Conservation (phyloP, 2,797 vertebrate species). For the Scolopax bukidnonensis region DNA sequence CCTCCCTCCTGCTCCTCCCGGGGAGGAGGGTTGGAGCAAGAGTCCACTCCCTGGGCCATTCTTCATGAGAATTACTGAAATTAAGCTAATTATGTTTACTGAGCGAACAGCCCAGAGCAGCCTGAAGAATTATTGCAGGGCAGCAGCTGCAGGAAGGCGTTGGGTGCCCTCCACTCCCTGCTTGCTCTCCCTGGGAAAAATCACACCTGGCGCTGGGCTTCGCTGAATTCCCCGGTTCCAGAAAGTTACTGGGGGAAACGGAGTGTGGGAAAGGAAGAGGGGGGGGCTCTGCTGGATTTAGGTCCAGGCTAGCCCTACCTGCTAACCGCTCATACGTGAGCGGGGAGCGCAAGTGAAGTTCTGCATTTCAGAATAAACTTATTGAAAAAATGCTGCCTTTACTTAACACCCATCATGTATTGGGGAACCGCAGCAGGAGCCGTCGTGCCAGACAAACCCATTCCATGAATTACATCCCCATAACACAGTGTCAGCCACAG, state of each 20-base stretch:
- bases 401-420: not conserved
- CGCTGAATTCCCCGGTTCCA: not conserved
- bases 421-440: not conserved
- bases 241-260: not conserved
- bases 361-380: not conserved
- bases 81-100: slow-evolving; percentile 46
- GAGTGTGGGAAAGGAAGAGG: not conserved
- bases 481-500: not conserved
- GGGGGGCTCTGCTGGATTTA: not conserved
- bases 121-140: not conserved
- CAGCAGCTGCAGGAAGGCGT: not conserved
- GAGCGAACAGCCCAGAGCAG: slow-evolving; percentile 12
- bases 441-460: not conserved
- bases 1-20: not conserved
- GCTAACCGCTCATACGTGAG: not conserved
- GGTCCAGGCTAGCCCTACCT: not conserved
- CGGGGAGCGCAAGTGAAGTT: not conserved
- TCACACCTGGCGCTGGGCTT: not conserved
- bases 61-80: slow-evolving; percentile 16
- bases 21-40: not conserved
- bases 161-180: not conserved
- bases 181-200: slow-evolving; percentile 2
- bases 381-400: not conserved
- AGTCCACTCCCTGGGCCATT: not conserved
- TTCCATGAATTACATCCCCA: not conserved